Percentiles rank a stretch among this genome's conserved stretches.
phyloP scores from a whole-genome alignment of 2,113 vertebrate genomes.

The Chlamydotis undulata region DNA sequence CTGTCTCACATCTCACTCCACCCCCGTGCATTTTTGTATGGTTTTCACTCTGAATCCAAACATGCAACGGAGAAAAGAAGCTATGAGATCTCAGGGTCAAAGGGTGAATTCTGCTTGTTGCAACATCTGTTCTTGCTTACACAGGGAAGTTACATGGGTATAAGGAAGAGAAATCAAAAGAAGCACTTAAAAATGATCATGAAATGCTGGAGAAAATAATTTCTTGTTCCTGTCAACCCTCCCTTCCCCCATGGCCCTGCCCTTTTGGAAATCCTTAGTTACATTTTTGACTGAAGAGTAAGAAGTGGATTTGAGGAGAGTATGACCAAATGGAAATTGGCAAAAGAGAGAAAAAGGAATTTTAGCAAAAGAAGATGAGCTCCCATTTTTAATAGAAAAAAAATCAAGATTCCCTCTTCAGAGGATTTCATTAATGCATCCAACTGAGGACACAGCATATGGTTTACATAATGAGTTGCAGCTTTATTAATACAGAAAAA shows the following conservation, averaged over 20 bases:
- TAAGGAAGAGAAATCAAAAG: slow-evolving; percentile 65
- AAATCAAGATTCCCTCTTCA: neutral
- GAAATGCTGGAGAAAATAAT: slow-evolving; percentile 39
- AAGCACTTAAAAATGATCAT: slow-evolving; percentile 27
- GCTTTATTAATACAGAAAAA: slow-evolving; percentile 24
- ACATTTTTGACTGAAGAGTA: slow-evolving; percentile 24
- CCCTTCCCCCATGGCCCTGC: neutral
- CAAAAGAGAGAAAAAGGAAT: neutral
- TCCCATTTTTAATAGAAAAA: neutral
- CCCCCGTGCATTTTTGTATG: slow-evolving; percentile 32
- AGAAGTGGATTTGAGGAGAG: slow-evolving; percentile 26
- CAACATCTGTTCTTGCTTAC: slow-evolving; percentile 77
- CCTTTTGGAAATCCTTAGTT: slow-evolving; percentile 8
- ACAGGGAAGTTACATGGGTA: slow-evolving; percentile 38
- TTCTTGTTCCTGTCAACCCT: slow-evolving; percentile 23
- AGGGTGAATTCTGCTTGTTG: slow-evolving; percentile 51
- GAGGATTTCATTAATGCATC: neutral
- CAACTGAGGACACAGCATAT: neutral
- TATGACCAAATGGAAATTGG: slow-evolving; percentile 1
- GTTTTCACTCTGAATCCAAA: slow-evolving; percentile 63
- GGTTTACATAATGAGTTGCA: slow-evolving; percentile 1
- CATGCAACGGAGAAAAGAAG: slow-evolving; percentile 31
- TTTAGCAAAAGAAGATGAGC: neutral
- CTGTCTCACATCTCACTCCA: neutral
- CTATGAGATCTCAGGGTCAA: slow-evolving; percentile 8